phyloP scores from a whole-genome alignment of 2,113 vertebrate species.

The Jaculus jaculus region DNA sequence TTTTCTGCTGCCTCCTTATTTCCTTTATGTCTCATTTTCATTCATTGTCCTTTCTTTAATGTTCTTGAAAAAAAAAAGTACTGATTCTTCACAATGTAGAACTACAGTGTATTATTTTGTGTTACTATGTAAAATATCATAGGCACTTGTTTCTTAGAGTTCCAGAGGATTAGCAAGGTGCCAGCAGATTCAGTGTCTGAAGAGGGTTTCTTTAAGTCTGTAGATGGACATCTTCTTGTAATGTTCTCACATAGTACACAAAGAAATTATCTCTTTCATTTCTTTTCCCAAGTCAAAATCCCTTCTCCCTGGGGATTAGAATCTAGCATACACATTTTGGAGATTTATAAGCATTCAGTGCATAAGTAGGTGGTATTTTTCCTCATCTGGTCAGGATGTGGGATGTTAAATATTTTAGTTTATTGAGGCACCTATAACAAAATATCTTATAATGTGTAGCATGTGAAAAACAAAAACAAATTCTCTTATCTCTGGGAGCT shows the following conservation, averaged over 20 bases:
- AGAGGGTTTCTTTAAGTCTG: neutral
- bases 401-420: neutral
- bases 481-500: no score
- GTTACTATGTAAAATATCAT: neutral
- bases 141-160: neutral
- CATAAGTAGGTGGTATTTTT: neutral
- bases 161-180: neutral
- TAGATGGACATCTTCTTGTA: neutral
- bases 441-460: no score
- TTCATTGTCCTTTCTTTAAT: neutral
- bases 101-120: neutral
- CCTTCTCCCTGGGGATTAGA: neutral
- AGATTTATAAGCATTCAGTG: neutral
- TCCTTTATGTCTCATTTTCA: neutral
- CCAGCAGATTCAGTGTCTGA: no score
- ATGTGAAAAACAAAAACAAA: no score
- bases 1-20: neutral
- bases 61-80: neutral
- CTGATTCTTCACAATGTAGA: neutral
- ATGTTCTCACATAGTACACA: neutral
- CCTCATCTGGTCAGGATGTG: neutral
- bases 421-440: neutral
- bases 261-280: neutral
- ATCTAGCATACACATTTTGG: neutral
- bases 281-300: neutral